A percentile compares a stretch with the other conserved stretches of the same genome.
phyloP scores from a whole-genome alignment of 2,888 invertebrate species.

The Drosophila mercatorum region DNA sequence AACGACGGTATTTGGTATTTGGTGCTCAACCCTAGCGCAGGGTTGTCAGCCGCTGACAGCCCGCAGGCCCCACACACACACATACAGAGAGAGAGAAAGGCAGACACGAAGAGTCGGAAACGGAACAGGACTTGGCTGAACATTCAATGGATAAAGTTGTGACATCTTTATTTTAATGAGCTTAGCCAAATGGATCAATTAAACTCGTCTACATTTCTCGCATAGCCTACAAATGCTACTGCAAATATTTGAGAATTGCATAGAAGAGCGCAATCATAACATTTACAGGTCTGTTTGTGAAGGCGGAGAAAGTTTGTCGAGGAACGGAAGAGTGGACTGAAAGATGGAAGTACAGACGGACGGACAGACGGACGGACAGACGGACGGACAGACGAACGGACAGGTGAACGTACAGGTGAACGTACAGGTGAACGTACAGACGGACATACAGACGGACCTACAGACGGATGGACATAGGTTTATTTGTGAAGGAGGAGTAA shows the following conservation, averaged over 20 bases:
- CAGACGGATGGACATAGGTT: too few species aligned
- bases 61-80: slow-evolving; percentile 1
- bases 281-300: background rate
- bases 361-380: too few species aligned
- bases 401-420: too few species aligned
- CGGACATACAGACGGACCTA: too few species aligned
- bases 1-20: slow-evolving; percentile 35
- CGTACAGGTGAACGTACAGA: too few species aligned
- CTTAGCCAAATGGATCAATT: slow-evolving; percentile 15
- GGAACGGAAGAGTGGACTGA: too few species aligned
- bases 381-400: too few species aligned
- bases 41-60: slow-evolving; percentile 21
- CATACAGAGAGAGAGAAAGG: background rate
- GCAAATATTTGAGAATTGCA: slow-evolving; percentile 1
- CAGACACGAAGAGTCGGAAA: slow-evolving; percentile 8
- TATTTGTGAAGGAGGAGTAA: too few species aligned
- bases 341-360: too few species aligned
- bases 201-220: background rate
- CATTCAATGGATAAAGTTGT: slow-evolving; percentile 24
- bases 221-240: background rate
- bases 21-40: slow-evolving; percentile 15
- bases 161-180: slow-evolving; percentile 6
- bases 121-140: slow-evolving; percentile 28
- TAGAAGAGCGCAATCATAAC: background rate
- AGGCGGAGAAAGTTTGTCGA: background rate